phyloP scores from a whole-genome alignment of 1,140 invertebrate species.

The Hylyphantes graminicola region DNA sequence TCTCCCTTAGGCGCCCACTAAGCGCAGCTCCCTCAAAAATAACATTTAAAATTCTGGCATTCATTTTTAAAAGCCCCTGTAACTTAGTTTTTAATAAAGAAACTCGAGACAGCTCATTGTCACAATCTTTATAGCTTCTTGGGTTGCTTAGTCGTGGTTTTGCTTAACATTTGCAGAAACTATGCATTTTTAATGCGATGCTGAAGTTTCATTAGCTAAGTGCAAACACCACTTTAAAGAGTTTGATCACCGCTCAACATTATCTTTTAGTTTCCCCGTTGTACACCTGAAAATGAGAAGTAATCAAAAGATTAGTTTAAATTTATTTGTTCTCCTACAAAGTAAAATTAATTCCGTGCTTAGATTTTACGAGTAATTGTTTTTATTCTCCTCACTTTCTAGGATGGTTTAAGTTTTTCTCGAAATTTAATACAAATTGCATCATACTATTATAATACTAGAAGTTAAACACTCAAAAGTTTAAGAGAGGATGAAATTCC shows the following conservation, averaged over 20 bases:
- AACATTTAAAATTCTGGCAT: constrained; percentile 52
- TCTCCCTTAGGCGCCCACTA: constrained; percentile 8
- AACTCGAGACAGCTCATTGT: neutral
- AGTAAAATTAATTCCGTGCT: no score
- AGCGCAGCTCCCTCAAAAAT: constrained; percentile 37
- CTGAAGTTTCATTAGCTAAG: constrained; percentile 50
- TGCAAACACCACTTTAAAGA: constrained; percentile 48
- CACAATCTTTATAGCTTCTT: neutral
- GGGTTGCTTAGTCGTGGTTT: constrained; percentile 22
- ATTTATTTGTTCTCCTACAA: neutral
- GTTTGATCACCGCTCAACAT: constrained; percentile 29
- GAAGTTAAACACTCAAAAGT: no score
- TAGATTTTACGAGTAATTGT: no score
- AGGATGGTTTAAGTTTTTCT: no score
- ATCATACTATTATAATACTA: no score
- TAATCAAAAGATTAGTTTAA: constrained; percentile 45
- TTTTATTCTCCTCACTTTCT: no score
- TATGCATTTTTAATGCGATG: constrained; percentile 53
- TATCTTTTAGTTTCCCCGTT: constrained; percentile 12
- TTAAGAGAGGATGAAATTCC: no score
- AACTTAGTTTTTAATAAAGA: constrained; percentile 45
- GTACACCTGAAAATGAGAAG: constrained; percentile 20
- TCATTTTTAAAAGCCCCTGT: constrained; percentile 47
- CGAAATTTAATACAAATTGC: no score
- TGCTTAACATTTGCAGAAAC: constrained; percentile 33